phyloP scores from a whole-genome alignment of 2,113 vertebrate species.

The Macquaria australasica region DNA sequence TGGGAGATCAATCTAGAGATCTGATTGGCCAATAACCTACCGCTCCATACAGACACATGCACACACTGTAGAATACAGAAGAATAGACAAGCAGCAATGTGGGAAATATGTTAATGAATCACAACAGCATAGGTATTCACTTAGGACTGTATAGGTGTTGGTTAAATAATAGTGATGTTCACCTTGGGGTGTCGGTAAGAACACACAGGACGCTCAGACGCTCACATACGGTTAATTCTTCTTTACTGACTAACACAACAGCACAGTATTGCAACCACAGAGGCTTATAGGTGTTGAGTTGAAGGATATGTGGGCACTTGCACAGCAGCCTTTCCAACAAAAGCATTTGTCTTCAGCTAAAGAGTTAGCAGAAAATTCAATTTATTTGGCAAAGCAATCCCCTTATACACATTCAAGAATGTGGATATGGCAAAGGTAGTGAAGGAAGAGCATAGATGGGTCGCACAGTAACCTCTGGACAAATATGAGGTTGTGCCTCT shows the following conservation, averaged over 20 bases:
- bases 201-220: too few relatives aligned
- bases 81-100: neutral
- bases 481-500: slow-evolving; percentile 8
- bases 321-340: neutral
- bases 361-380: neutral
- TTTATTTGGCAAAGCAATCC: neutral
- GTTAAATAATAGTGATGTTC: too few relatives aligned
- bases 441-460: slow-evolving; percentile 5
- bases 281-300: too few relatives aligned
- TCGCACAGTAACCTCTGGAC: slow-evolving; percentile 55
- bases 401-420: neutral
- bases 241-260: too few relatives aligned
- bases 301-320: too few relatives aligned
- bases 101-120: neutral
- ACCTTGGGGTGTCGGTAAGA: too few relatives aligned
- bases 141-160: too few relatives aligned
- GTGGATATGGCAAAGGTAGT: neutral
- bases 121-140: neutral
- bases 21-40: slow-evolving; percentile 6
- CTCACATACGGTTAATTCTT: too few relatives aligned
- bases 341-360: slow-evolving; percentile 6
- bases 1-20: slow-evolving; percentile 37
- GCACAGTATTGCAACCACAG: too few relatives aligned
- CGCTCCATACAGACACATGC: slow-evolving; percentile 8
- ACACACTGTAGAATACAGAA: too few relatives aligned